Evolutionary conservation across 2,888 invertebrate species (phyloP), one percentile per base, ranked within the genome.

Genomic region (Agrochola litura): DNA sequence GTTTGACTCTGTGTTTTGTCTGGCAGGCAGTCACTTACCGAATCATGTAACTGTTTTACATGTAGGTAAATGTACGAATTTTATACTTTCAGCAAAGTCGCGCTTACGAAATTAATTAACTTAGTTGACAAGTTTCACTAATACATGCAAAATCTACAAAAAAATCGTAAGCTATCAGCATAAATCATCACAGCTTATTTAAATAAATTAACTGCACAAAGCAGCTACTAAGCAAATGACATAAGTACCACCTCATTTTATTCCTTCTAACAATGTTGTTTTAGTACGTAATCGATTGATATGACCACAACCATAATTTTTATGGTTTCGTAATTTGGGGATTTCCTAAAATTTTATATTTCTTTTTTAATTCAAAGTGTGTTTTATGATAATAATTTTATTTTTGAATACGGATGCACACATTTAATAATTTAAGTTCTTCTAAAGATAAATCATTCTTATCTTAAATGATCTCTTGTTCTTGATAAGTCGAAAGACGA

Each of bases 261-360:
- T 79, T 74, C 76, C 49, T 70, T 75, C 68, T 73, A 69, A 85
- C 68, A 71, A 74, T 81, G 79, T 82, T 61, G 73, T 75, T 77
- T 66, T 73, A 58, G 80, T 79, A 76, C 66, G 73, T 84, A 78
- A 87, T 83, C 75, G 46, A 76, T 69, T 76, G 16, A 74, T 9
- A 75, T 86, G 85, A 89, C 85, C 87, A 88, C 82, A 88, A 37
- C 37, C 37, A 37, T 4, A 37, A 37, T 3, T 86, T 80, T 81
- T 84, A 69, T 68, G 70, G 60, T 84, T 87, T 87, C 63, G 65
- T 77, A 72, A 77, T 85, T 81, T 83, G 80, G 87, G 87, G 58
- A 86, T 85, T 89, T 84, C 86, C 89, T 60, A 71, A 58, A 12
- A 52, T 80, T 74, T 67, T 67, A 73, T 63, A 65, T 54, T 68